Conservation (phyloP, 2,113 vertebrate genomes). For the Falcunculus frontatus region DNA sequence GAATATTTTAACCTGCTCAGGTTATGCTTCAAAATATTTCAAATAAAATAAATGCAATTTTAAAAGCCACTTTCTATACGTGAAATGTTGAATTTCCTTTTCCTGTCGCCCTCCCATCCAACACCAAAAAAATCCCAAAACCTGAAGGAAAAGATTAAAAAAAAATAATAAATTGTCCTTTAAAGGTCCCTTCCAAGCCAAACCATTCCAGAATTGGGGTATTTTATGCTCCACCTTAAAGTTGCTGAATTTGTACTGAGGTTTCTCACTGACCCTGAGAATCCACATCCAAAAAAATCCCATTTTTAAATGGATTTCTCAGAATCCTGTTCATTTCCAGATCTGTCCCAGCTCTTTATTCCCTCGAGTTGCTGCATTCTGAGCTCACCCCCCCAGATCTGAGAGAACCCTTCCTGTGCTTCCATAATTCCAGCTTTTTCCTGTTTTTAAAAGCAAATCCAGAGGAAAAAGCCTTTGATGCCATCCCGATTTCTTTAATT, state of each 20-base stretch:
- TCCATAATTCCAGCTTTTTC: neutral
- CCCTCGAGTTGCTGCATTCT: neutral
- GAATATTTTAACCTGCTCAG: neutral
- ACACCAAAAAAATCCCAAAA: neutral
- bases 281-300: neutral
- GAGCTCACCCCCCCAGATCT: neutral
- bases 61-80: rapidly evolving
- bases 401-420: neutral
- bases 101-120: neutral
- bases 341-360: neutral
- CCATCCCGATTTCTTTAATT: neutral
- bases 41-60: neutral
- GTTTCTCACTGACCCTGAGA: neutral
- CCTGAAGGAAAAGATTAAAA: neutral
- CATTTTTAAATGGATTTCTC: neutral
- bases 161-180: neutral
- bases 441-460: neutral
- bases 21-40: rapidly evolving
- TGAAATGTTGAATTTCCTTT: neutral
- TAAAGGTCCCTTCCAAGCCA: neutral
- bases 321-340: neutral
- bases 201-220: rapidly evolving
- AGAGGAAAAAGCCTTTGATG: neutral
- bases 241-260: rapidly evolving
- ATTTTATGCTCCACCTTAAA: neutral